A percentile compares a stretch with the other conserved stretches of the same genome.
These are phyloP conservation scores for Leptosomus discolor DNA, from an alignment of 2,113 vertebrate genomes.

Conservation along the genomic window DNA sequence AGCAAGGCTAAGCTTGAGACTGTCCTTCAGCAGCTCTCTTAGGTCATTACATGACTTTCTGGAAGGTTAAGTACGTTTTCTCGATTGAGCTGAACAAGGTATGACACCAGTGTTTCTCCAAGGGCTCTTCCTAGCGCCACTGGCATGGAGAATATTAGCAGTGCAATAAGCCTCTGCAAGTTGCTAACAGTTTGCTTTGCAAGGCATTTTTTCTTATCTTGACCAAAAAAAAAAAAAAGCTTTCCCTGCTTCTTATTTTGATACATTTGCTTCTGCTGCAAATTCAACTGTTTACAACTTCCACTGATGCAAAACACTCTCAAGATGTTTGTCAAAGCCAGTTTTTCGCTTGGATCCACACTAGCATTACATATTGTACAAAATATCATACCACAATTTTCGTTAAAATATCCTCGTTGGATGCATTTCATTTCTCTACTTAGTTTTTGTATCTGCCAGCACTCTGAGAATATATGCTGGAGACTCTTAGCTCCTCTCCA, in stretches of 20 bases:
- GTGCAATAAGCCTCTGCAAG: background rate
- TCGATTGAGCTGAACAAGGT: background rate
- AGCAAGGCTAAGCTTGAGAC: background rate
- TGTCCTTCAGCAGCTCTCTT: background rate
- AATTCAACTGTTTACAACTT: slow-evolving; percentile 4
- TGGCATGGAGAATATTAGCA: background rate
- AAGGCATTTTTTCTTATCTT: background rate
- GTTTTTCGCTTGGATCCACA: background rate
- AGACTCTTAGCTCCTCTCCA: background rate
- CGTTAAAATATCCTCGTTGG: background rate
- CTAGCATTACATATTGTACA: background rate
- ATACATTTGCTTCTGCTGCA: background rate
- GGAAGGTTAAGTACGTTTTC: background rate
- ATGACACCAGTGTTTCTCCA: background rate
- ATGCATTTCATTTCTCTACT: background rate
- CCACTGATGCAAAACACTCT: background rate
- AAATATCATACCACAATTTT: background rate
- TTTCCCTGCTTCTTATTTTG: background rate
- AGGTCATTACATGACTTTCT: background rate
- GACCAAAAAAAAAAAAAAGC: background rate
- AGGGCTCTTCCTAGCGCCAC: background rate
- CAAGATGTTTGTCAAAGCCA: slow-evolving; percentile 54
- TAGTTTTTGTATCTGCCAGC: background rate
- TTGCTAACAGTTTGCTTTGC: background rate
- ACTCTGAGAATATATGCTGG: fast-evolving